phyloP scores from a whole-genome alignment of 2,888 invertebrate species.

The Yponomeuta malinellus region DNA sequence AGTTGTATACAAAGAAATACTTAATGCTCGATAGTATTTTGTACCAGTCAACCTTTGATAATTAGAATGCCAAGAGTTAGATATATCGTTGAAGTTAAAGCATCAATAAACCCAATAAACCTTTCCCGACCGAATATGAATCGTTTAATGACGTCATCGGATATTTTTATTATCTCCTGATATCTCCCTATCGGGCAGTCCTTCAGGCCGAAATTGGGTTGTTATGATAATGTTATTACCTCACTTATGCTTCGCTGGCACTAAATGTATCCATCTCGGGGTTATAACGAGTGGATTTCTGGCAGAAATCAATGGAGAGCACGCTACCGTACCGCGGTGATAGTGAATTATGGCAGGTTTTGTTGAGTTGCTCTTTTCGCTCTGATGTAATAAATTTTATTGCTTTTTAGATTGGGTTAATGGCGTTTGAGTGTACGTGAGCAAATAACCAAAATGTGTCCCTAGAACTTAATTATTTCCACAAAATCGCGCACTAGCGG shows the following conservation, averaged over 20 bases:
- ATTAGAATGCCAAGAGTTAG: too few relatives aligned
- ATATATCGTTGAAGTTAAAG: too few relatives aligned
- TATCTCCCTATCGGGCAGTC: conserved; percentile 19
- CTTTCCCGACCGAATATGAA: not conserved
- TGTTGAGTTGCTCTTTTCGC: not conserved
- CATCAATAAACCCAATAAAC: not conserved
- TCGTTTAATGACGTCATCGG: conserved; percentile 17
- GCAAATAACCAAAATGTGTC: not conserved
- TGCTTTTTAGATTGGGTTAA: not conserved
- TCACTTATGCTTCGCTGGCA: conserved; percentile 19
- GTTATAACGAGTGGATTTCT: not conserved
- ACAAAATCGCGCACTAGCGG: not conserved
- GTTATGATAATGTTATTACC: conserved; percentile 35
- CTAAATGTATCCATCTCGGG: conserved; percentile 3
- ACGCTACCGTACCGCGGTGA: not conserved
- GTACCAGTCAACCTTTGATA: too few relatives aligned
- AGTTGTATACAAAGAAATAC: too few relatives aligned
- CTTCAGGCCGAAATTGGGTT: conserved; percentile 27
- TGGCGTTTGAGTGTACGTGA: not conserved
- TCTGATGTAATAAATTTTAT: not conserved
- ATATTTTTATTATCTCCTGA: conserved; percentile 27
- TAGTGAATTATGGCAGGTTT: not conserved
- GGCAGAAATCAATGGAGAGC: not conserved
- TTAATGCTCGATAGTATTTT: too few relatives aligned
- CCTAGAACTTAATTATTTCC: not conserved